Conservation (phyloP, 2,113 vertebrate species). For the Prolemur simus region DNA sequence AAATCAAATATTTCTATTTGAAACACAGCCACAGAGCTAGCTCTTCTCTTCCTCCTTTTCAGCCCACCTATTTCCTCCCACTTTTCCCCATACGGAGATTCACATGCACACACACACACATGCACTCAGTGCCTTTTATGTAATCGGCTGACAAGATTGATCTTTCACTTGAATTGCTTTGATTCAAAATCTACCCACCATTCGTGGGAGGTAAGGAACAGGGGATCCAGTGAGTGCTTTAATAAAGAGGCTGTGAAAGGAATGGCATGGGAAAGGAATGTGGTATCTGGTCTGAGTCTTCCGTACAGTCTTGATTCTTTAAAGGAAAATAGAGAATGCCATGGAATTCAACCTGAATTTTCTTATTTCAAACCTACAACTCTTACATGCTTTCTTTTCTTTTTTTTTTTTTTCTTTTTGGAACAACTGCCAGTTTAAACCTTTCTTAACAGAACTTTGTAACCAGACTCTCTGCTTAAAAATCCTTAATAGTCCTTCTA, state of each 20-base stretch:
- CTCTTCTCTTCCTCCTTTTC: conserved; percentile 40
- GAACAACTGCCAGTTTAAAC: neutral
- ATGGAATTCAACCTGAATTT: neutral
- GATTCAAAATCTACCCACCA: conserved; percentile 74
- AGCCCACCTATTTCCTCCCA: conserved; percentile 68
- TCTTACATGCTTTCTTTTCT: neutral
- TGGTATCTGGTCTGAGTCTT: neutral
- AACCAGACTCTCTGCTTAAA: neutral
- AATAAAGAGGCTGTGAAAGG: conserved; percentile 24
- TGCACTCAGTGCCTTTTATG: conserved; percentile 69
- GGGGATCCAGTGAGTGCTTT: neutral
- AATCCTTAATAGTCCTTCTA: neutral
- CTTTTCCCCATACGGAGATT: conserved; percentile 24
- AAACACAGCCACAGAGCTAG: conserved; percentile 57
- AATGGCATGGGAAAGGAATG: neutral
- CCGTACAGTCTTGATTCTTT: neutral
- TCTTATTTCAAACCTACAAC: neutral
- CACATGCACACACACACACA: neutral
- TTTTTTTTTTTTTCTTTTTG: neutral
- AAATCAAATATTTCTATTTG: conserved; percentile 60
- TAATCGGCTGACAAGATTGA: conserved; percentile 75
- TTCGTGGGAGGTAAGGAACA: conserved; percentile 72
- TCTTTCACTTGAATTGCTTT: conserved; percentile 72
- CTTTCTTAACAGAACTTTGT: neutral
- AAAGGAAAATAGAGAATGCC: neutral